Evolutionary conservation across 2,888 invertebrate genomes (phyloP).

Genomic region (Oeneis ivallda): DNA sequence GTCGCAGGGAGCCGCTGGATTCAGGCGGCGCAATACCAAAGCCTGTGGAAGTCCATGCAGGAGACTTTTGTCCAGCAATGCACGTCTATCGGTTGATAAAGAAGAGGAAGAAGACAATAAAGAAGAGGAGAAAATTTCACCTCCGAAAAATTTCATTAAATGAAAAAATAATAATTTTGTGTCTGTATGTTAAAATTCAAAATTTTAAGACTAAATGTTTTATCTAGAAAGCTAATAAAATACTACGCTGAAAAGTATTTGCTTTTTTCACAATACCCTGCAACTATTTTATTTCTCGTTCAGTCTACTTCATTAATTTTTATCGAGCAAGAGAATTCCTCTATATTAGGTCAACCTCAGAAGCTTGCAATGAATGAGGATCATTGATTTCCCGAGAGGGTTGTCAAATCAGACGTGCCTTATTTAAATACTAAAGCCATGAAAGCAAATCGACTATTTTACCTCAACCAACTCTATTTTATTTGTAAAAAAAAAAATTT

Average conservation of each 20-base stretch:
- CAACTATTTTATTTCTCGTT: conserved; percentile 8
- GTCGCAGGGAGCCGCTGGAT: too few relatives aligned
- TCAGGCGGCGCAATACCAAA: too few relatives aligned
- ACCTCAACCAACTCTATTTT: conserved; percentile 9
- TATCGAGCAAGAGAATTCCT: conserved; percentile 52
- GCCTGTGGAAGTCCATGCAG: too few relatives aligned
- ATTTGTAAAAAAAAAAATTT: background rate
- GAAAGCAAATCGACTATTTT: conserved; percentile 31
- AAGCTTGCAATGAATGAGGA: conserved; percentile 53
- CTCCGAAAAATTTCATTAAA: too few relatives aligned
- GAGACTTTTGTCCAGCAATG: too few relatives aligned
- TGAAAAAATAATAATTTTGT: too few relatives aligned
- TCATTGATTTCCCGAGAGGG: conserved; percentile 74
- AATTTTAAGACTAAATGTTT: too few relatives aligned
- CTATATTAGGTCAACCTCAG: conserved; percentile 60
- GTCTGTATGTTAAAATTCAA: too few relatives aligned
- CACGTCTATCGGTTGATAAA: too few relatives aligned
- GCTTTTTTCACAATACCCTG: background rate
- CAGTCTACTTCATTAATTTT: conserved; percentile 54
- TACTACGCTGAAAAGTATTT: background rate
- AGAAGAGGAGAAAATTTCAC: too few relatives aligned
- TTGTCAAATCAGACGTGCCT: conserved; percentile 65
- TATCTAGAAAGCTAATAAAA: background rate
- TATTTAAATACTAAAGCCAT: conserved; percentile 56
- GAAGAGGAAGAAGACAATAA: too few relatives aligned